phyloP scores from a whole-genome alignment of 2,888 invertebrate species.

The Drosophila mercatorum region DNA sequence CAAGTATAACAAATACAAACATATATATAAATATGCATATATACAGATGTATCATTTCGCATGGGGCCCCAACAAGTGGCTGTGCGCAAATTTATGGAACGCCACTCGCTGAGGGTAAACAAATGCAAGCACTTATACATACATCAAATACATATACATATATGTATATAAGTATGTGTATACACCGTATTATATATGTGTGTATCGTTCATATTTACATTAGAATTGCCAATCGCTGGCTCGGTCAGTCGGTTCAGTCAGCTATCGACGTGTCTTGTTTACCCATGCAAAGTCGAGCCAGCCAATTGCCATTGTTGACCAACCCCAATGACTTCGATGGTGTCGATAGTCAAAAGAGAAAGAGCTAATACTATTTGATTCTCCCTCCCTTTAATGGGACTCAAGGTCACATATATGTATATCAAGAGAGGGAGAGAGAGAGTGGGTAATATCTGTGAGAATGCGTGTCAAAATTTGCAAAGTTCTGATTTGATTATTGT shows the following conservation, averaged over 20 bases:
- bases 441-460: slow-evolving; percentile 20
- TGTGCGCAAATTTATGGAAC: slow-evolving; percentile 27
- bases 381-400: background rate
- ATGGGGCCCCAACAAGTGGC: slow-evolving; percentile 22
- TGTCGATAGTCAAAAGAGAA: slow-evolving; percentile 11
- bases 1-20: background rate
- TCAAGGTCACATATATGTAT: slow-evolving; percentile 27
- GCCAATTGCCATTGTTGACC: slow-evolving; percentile 53
- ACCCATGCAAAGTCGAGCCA: slow-evolving; percentile 45
- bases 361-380: slow-evolving; percentile 21
- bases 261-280: slow-evolving; percentile 34
- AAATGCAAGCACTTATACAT: slow-evolving; percentile 21
- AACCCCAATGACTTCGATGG: slow-evolving; percentile 41
- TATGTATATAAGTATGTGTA: slow-evolving; percentile 1
- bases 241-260: slow-evolving; percentile 16
- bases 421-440: slow-evolving; percentile 25
- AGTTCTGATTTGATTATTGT: slow-evolving; percentile 30
- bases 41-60: slow-evolving; percentile 11
- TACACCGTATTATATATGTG: background rate
- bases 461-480: slow-evolving; percentile 46
- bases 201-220: slow-evolving; percentile 29
- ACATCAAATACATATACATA: background rate
- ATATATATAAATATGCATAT: background rate
- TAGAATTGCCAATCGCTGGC: slow-evolving; percentile 36
- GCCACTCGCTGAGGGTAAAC: slow-evolving; percentile 10